A percentile compares a stretch with the other conserved stretches of the same genome.
Evolutionary conservation across 2,797 vertebrate species (phyloP).

Genomic region (Monodelphis domestica): DNA sequence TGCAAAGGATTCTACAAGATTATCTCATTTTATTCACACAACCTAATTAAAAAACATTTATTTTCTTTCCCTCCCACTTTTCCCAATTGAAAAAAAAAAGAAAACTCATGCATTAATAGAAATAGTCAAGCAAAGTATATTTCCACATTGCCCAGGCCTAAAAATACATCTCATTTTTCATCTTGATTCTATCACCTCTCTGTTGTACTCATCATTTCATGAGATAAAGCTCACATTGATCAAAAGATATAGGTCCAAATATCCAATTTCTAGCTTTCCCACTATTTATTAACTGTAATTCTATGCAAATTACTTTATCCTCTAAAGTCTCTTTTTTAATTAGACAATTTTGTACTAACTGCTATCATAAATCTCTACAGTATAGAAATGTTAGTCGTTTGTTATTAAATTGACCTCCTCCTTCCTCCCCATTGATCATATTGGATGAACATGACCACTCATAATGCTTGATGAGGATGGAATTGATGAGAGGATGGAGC

Average conservation of each 20-base stretch:
- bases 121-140: no score
- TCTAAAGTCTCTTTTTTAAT: not conserved
- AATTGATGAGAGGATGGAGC: no score
- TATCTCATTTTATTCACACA: no score
- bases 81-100: no score
- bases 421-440: no score
- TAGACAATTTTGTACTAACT: not conserved
- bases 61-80: no score
- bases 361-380: not conserved
- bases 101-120: no score
- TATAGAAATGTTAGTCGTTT: no score
- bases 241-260: not conserved
- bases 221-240: not conserved
- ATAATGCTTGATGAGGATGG: not conserved
- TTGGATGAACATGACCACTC: no score
- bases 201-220: not conserved
- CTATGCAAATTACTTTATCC: not conserved
- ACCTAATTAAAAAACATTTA: no score
- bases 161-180: not conserved
- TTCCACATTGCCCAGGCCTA: not conserved
- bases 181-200: not conserved
- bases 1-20: no score
- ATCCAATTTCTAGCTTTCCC: not conserved
- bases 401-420: no score
- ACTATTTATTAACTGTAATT: not conserved